Evolutionary conservation across 2,113 vertebrate genomes (phyloP).

Genomic region (Rhea pennata): DNA sequence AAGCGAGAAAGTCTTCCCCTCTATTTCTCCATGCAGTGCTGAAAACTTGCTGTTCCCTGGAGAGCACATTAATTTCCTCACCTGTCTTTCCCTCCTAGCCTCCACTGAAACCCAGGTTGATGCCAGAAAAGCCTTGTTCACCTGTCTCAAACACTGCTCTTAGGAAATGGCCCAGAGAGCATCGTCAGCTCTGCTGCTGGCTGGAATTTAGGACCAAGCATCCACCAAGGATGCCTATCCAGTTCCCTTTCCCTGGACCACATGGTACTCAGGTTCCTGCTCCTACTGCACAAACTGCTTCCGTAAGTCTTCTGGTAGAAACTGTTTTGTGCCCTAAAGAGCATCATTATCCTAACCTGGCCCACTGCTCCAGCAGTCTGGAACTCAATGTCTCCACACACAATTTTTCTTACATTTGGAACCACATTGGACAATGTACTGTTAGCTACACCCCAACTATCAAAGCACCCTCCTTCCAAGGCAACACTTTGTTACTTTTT

Average conservation of each 20-base stretch:
- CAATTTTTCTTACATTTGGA: neutral
- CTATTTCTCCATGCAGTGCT: neutral
- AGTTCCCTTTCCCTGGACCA: neutral
- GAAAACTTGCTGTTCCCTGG: neutral
- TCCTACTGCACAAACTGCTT: neutral
- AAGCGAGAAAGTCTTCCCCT: neutral
- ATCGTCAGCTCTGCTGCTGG: neutral
- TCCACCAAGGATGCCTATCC: neutral
- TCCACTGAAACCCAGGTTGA: neutral
- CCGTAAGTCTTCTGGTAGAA: neutral
- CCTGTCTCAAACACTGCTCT: neutral
- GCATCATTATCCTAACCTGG: neutral
- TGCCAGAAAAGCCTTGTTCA: accelerated
- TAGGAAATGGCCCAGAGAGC: neutral
- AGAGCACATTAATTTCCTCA: neutral
- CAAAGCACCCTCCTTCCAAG: neutral
- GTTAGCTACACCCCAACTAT: neutral
- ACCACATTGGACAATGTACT: neutral
- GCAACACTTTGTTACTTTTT: neutral
- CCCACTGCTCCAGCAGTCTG: neutral
- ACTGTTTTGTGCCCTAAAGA: neutral
- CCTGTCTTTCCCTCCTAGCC: neutral
- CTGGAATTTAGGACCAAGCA: neutral
- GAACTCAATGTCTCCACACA: neutral
- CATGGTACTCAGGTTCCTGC: neutral